phyloP scores from a whole-genome alignment of 2,113 vertebrate species.

The Prolemur simus region DNA sequence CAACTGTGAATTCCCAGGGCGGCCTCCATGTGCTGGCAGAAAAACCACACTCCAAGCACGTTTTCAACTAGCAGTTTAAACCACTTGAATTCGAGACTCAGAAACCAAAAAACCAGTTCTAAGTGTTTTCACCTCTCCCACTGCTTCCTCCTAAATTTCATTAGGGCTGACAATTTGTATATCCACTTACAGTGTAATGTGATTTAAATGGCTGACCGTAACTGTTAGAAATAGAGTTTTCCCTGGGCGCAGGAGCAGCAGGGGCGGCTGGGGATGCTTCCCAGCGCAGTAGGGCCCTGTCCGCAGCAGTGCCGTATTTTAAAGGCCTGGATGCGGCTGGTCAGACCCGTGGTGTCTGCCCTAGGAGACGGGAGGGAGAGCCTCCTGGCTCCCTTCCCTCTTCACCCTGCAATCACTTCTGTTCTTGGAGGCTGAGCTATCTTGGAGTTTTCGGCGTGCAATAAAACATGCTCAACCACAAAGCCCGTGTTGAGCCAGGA shows the following conservation, averaged over 20 bases:
- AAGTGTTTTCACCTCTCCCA: slow-evolving; percentile 71
- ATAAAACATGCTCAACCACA: slow-evolving; percentile 69
- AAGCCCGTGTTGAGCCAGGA: slow-evolving; percentile 47
- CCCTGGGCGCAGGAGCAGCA: background rate
- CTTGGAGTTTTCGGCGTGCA: slow-evolving; percentile 56
- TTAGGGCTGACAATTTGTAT: slow-evolving; percentile 80
- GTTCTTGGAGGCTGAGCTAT: slow-evolving; percentile 59
- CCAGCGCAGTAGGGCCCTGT: background rate
- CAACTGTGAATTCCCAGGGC: background rate
- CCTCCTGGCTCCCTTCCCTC: slow-evolving; percentile 42
- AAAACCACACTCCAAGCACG: background rate
- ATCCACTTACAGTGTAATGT: slow-evolving; percentile 76
- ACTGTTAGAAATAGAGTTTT: slow-evolving; percentile 47
- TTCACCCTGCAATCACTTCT: slow-evolving; percentile 64
- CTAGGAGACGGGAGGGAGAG: background rate
- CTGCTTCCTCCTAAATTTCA: slow-evolving; percentile 76
- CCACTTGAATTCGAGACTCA: slow-evolving; percentile 67
- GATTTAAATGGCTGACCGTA: slow-evolving; percentile 72
- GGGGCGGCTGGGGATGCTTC: background rate
- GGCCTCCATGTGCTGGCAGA: background rate
- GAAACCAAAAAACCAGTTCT: slow-evolving; percentile 74
- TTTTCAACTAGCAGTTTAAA: slow-evolving; percentile 27
- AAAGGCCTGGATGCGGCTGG: background rate
- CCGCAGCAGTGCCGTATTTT: background rate
- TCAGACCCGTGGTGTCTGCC: background rate